These are phyloP conservation scores for Colletes latitarsis DNA, from an alignment of 1,140 invertebrate species.

Conservation along the genomic window DNA sequence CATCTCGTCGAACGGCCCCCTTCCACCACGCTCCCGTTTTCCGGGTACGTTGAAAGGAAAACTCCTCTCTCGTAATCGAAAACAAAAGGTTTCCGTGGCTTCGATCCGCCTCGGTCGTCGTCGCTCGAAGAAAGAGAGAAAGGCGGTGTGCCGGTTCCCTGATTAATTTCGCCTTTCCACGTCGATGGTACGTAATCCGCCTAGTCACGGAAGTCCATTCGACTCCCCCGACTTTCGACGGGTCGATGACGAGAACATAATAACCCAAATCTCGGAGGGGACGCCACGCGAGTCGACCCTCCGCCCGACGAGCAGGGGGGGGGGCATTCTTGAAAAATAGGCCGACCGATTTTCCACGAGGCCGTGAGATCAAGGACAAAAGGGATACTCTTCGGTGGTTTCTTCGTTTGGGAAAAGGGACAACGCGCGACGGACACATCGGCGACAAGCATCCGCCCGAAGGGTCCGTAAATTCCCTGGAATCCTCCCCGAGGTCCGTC, in stretches of 20 bases:
- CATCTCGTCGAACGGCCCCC: conserved; percentile 11
- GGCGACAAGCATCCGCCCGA: too few species aligned
- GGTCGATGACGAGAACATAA: conserved; percentile 64
- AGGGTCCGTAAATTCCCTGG: conserved; percentile 57
- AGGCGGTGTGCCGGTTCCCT: conserved; percentile 34
- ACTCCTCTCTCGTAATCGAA: conserved; percentile 33
- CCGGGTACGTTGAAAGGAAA: conserved; percentile 19
- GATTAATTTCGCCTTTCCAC: conserved; percentile 66
- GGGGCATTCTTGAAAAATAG: conserved; percentile 52
- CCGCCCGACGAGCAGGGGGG: not conserved
- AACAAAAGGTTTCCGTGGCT: conserved; percentile 41
- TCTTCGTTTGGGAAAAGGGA: not conserved
- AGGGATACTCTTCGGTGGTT: conserved; percentile 49
- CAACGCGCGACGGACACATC: not conserved
- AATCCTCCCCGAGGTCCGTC: conserved; percentile 47
- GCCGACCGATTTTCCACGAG: conserved; percentile 35
- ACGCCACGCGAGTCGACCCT: conserved; percentile 23
- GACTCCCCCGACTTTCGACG: conserved; percentile 51
- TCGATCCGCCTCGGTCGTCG: conserved; percentile 33
- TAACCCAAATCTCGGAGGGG: conserved; percentile 58
- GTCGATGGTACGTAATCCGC: conserved; percentile 61
- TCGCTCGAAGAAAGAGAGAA: conserved; percentile 6
- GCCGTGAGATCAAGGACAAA: conserved; percentile 44
- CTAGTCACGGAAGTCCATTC: conserved; percentile 65
- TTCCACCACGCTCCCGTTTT: not conserved